Evolutionary conservation across 1,140 invertebrate genomes (phyloP), one percentile per base, ranked within the genome.

Genomic region (Micrasema minimum): DNA sequence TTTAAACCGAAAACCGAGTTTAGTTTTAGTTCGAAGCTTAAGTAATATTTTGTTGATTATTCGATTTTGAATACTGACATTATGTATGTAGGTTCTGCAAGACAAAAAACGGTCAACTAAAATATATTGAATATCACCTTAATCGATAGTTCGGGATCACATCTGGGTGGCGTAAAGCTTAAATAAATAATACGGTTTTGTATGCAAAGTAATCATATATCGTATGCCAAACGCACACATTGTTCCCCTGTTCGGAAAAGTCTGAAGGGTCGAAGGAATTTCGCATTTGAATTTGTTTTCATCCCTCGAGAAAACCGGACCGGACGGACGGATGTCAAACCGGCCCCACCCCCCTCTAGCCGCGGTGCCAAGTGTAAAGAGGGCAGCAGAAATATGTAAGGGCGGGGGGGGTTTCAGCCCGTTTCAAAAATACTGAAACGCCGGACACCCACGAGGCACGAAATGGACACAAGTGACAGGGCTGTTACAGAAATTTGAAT

Each of bases 271-370:
- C 41, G 66, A 20, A 45, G 51, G 41, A 48, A 62, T 59, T 66
- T 73, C 72, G 38, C 67, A 73, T 73, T 73, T 73, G 72, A 73
- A 73, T 73, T 73, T 69, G 66, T 69, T 66, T 66, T 20, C 45
- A 66, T 66, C 64, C 46, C 46, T 16, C 31, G 64, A 61, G 64
- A 46, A 66, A 50, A 50, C 61, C 53, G 64, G 64, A 66, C 64
- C 41, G 64, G 38, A 61, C 57, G 57, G 57, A 61, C 57, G 57
- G 37, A 61, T 43, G 57, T 61, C 57, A 61, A 43, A 31, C 51
- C 51, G 41, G 12, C 57, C 35, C 14, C 23, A 35, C 51, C 11
- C 3, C n/a, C 20, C 20, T 18, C 57, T 43, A 43, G n/a, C 16
- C 37, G 38, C 23, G 14, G 57, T 43, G 57, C 14, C 2, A 61